Evolutionary conservation across 2,113 vertebrate genomes (phyloP), one percentile per base, ranked within the genome.

Genomic region (Pica pica): DNA sequence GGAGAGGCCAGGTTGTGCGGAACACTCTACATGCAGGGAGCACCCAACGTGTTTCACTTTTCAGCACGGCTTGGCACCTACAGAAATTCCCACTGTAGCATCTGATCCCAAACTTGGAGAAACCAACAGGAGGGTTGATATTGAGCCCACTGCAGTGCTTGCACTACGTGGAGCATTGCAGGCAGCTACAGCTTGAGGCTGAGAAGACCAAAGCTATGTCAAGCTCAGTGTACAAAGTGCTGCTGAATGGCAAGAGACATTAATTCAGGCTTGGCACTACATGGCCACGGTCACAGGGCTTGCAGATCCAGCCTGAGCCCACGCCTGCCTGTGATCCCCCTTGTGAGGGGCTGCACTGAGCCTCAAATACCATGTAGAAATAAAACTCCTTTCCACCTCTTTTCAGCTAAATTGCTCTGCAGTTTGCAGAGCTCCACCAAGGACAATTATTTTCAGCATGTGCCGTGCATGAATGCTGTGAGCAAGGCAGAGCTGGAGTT

Each of bases 391-490:
- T 89, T 85, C 87, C 81, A 73, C 67, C 73, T 67, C 83, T 92
- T 87, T 67, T 75, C 4, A 7, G 92, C 71, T 87, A 83, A 94
- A 95, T 93, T 4, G 0, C 73, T 94, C 91, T 90, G 90, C 94
- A 95, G 88, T 64, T 90, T 59, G 56, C 90, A 83, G 88, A 93
- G 93, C 94, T 95, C 86, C 89, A 94, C 86, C 88, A 94, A 97
- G 93, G 95, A 96, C 92, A 95, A 97, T 96, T 93, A 96, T 93
- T 96, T 96, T 86, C 92, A 96, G 96, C 86, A 68, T 96, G 95
- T 96, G 93, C 92, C 3, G 53, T 96, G 92, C 90, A 86, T 92
- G 94, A 94, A 82, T 33, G 92, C 93, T 94, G 92, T 15, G 17
- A 96, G 88, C 89, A 69, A 96, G 89, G 74, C 53, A 4, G 82